Conservation (phyloP, 2,888 invertebrate species). For the Kryphioiulus occultus region DNA sequence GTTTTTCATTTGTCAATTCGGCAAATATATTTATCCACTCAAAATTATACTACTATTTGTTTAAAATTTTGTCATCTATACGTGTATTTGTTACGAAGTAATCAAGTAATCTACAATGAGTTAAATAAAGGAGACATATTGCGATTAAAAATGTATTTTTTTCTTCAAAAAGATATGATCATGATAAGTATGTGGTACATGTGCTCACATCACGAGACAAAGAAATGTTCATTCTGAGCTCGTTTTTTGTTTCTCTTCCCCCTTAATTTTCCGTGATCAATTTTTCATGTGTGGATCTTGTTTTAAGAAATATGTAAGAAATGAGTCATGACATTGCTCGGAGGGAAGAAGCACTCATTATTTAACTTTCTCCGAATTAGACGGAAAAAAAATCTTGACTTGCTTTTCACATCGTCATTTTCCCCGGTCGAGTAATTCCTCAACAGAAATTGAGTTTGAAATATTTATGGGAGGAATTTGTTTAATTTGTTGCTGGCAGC, state of each 20-base stretch:
- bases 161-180: too few species aligned
- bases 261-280: neutral
- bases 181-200: too few species aligned
- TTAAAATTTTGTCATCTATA: too few species aligned
- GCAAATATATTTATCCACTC: too few species aligned
- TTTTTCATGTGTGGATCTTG: neutral
- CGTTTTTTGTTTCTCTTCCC: neutral
- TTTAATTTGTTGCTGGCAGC: conserved; percentile 25
- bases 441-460: neutral
- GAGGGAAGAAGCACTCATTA: conserved; percentile 20
- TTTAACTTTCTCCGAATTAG: conserved; percentile 6
- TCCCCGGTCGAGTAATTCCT: neutral
- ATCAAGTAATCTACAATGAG: too few species aligned
- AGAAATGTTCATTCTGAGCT: neutral
- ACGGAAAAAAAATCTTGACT: neutral
- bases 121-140: too few species aligned
- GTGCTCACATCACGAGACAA: too few species aligned
- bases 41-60: too few species aligned
- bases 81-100: too few species aligned
- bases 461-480: neutral
- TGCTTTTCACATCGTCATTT: conserved; percentile 20
- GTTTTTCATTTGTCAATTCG: too few species aligned
- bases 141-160: too few species aligned
- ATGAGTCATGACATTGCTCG: neutral
- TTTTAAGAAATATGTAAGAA: conserved; percentile 8